phyloP scores from a whole-genome alignment of 2,113 vertebrate genomes.

The Zosterops japonicus region DNA sequence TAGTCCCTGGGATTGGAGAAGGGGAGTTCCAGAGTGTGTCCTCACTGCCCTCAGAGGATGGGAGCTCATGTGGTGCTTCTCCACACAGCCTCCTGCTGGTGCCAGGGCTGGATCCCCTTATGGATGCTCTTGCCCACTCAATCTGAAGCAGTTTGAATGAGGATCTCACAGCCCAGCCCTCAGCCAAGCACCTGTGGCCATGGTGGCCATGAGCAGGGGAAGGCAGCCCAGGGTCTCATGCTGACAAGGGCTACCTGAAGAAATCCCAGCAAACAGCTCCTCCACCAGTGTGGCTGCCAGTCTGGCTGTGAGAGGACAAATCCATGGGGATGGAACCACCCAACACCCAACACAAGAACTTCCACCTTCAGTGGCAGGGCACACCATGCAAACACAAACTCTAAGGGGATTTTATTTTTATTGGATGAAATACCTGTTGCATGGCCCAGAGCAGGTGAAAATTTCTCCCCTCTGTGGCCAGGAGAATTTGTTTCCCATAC shows the following conservation, averaged over 20 bases:
- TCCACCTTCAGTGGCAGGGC: background rate
- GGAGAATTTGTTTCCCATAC: background rate
- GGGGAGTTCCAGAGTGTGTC: background rate
- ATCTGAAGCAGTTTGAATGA: accelerated
- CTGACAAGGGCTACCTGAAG: background rate
- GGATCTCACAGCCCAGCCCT: background rate
- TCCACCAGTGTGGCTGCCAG: background rate
- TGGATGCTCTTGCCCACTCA: accelerated
- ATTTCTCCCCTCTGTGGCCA: background rate
- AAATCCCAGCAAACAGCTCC: background rate
- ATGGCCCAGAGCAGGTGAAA: background rate
- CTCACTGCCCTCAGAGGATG: accelerated
- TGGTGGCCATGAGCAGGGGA: accelerated
- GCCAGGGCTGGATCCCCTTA: background rate
- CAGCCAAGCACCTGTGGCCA: background rate
- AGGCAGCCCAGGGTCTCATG: accelerated
- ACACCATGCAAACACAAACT: background rate
- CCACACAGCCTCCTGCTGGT: background rate
- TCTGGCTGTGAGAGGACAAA: background rate
- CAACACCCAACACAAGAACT: background rate
- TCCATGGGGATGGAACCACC: background rate
- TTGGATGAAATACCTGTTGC: background rate
- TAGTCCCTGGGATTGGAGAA: background rate
- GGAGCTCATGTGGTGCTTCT: background rate
- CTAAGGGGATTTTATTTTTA: background rate